Base-by-base conservation (phyloP, 2,113 vertebrate genomes). In the Eira barbara region DNA sequence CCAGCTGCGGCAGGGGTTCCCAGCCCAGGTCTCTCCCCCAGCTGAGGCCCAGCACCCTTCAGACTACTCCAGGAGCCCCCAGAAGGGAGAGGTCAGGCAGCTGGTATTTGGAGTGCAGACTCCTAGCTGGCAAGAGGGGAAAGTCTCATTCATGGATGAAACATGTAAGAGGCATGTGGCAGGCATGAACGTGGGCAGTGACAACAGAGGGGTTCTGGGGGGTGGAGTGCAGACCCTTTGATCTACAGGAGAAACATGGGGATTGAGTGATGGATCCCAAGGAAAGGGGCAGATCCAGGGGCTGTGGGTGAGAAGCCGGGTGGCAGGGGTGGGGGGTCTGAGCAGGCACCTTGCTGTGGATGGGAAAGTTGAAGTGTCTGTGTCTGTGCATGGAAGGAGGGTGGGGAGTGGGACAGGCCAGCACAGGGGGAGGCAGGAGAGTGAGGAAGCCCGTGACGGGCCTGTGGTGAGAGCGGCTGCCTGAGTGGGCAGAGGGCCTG, bases 1-100 rank as follows among this genome's bases (percentile, higher is more conserved):
- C 82, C 87, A 95, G 73, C 93, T 89, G 55, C 87, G 95, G 88
- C 85, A 63, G 95, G 88, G 59, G 94, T 91, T 78, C 73, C 59
- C 59, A 55, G 52, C 42, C 49, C 71, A 80, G 80, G 79, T 61
- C 39, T 42, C 69, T 57, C 74, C 81, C 23, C 8, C 78, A 74
- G 67, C 83, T 61, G 47, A 92, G 74, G 42, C 27, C 74, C 31
- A 39, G 15, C 12, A 25, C 31, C 36, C 20, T 23, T 12, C 2
- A 0, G 7, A 2, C 84, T 74, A 6, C 45, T 29, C 61, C 34
- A 25, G 39, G 29, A 76, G 18, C 55, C 67, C 74, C 59, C 31
- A 20, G 88, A 90, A 95, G 27, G 42, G 42, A 92, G 34, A 88
- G 36, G 15, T 63, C n/a, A 39, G 65, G 76, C 55, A 71, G 61